Base-by-base conservation (phyloP, 2,113 vertebrate genomes). In the Solenodon paradoxus region DNA sequence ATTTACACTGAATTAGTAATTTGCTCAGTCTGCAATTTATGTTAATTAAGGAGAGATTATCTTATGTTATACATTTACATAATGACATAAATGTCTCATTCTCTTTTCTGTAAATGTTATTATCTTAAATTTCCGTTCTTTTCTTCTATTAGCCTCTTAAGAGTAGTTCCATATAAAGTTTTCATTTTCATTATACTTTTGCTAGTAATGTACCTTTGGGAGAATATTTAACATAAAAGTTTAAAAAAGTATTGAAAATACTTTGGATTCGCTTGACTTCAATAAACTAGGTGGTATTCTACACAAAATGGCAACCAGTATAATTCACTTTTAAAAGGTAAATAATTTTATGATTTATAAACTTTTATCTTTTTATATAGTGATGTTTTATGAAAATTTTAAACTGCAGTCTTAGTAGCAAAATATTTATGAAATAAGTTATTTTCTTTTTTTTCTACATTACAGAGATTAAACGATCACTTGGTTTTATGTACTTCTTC, bases 21-120 rank as follows among this genome's bases (percentile, higher is more conserved):
- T 96, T 95, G 38, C 72, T 82, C 17, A 91, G 91, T 96, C 96
- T 97, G 88, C 66, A 92, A 96, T 94, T 93, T 96, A 95, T 96
- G 90, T 94, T 97, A 97, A 97, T 96, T 87, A 97, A 96, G 71
- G 87, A 95, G 92, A 92, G 75, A 96, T 94, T 97, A 95, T 72
- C 42, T 96, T 93, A 91, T 51, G 53, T 93, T 96, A 92, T 79
- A 49, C 61, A 90, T 94, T 97, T 95, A 92, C 69, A 81, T 93
- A 95, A 93, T 91, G 89, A 82, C 87, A 95, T 78, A 90, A 96
- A 93, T 74, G 22, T 95, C 88, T 93, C 59, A 71, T 86, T 97
- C 35, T 78, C 55, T 87, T 57, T 47, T 94, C 68, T 81, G 30
- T 88, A 94, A 94, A 82, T 74, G 75, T 90, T 94, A 88, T 79